Base-by-base conservation (phyloP, 1,140 invertebrate species). In the Neodiprion fabricii region DNA sequence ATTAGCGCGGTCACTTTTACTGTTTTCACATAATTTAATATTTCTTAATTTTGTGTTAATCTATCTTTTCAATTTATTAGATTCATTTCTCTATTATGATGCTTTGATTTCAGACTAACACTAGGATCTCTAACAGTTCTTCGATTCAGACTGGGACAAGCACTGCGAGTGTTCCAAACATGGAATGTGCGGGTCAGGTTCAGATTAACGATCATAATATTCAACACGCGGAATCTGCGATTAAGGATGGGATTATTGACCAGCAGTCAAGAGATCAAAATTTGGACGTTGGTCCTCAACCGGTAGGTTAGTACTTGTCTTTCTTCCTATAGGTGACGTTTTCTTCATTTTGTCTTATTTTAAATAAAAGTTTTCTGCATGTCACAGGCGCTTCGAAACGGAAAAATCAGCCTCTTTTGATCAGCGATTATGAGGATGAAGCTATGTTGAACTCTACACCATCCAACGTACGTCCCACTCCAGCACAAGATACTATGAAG, bases 11-110 rank as follows among this genome's bases (percentile, higher is more conserved):
- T 48, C 70, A 71, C 17, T 17, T 17, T 49, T 71, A 50, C 70
- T 53, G 14, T 71, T 71, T 71, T 71, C 49, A 50, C 49, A 49
- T 50, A 71, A 50, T 71, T 50, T 0, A 71, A 71, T 71, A 71
- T 50, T 71, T 71, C 49, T 71, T 50, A 53, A 53, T 71, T 71
- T 71, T 71, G 70, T 71, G 70, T 71, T 71, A 49, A 71, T 50
- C 70, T 71, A 71, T 71, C 49, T 71, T 49, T 53, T 50, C 61
- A 72, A 5, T 50, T 72, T n/a, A n/a, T 72, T 12, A 72, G 71
- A 14, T 10, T 72, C 48, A 50, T 21, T 14, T 72, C 49, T 61
- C 61, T 21, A 53, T 61, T 0, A 28, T 23, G 71, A 72, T 72
- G 48, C 28, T 72, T 72, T 53, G 48, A 17, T 17, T 17, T 17